Evolutionary conservation across 2,888 invertebrate species (phyloP).

Genomic region (Atethmia centrago): DNA sequence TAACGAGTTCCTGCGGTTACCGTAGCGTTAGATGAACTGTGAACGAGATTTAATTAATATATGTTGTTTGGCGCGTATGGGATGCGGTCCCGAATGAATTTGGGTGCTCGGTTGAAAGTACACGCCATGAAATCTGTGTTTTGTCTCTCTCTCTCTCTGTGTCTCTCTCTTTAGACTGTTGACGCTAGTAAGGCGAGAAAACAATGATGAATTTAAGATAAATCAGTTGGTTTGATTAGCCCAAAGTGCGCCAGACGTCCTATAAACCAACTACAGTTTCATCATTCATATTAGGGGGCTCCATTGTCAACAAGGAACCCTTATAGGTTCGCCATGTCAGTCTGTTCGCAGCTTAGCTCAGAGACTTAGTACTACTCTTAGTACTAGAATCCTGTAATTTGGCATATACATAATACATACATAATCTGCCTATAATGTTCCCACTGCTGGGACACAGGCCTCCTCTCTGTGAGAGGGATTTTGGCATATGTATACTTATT

Average conservation of each 20-base stretch:
- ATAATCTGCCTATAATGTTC: too few species aligned
- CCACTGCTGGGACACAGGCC: too few species aligned
- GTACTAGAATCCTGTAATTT: too few species aligned
- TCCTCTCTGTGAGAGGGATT: too few species aligned
- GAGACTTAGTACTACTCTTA: too few species aligned
- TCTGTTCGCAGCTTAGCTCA: too few species aligned
- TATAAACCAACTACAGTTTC: too few species aligned
- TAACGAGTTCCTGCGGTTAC: conserved; percentile 60
- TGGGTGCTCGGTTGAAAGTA: conserved; percentile 10
- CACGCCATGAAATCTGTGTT: conserved; percentile 15
- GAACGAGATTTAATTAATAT: conserved; percentile 63
- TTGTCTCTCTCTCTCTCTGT: background rate
- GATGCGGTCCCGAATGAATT: conserved; percentile 21
- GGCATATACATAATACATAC: too few species aligned
- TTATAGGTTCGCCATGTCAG: too few species aligned
- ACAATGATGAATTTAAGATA: background rate
- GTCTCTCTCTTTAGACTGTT: background rate
- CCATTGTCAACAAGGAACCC: too few species aligned
- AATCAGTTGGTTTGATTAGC: background rate
- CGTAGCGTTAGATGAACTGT: conserved; percentile 60
- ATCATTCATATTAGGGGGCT: too few species aligned
- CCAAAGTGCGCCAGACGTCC: background rate
- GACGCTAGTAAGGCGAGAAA: background rate
- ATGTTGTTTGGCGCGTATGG: conserved; percentile 38
- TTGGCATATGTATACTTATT: too few species aligned